phyloP scores from a whole-genome alignment of 1,140 invertebrate genomes.

The Tetramorium simillimum region DNA sequence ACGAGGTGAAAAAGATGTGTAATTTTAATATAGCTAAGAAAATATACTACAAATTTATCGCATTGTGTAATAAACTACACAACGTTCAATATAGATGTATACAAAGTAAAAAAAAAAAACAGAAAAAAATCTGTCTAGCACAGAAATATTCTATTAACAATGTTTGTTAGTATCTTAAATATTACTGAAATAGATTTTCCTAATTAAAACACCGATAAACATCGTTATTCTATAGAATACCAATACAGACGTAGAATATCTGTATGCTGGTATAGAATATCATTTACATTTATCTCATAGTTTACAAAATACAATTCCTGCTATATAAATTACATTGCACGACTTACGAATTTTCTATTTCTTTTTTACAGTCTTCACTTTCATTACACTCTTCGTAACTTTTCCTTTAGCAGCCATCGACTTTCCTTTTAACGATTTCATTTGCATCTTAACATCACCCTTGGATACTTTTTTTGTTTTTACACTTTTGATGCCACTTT shows the following conservation, averaged over 20 bases:
- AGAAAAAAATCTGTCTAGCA: background rate
- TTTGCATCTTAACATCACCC: conserved; percentile 73
- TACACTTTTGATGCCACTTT: conserved; percentile 67
- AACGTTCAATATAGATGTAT: background rate
- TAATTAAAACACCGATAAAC: conserved; percentile 12
- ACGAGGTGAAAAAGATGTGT: background rate
- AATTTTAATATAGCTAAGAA: conserved; percentile 22
- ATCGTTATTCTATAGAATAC: background rate
- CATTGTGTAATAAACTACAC: conserved; percentile 5
- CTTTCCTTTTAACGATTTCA: conserved; percentile 73
- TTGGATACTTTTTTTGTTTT: conserved; percentile 72
- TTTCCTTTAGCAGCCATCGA: conserved; percentile 72
- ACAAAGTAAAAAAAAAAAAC: conserved; percentile 49
- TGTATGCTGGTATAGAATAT: background rate
- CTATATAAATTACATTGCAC: conserved; percentile 66
- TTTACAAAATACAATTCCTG: conserved; percentile 56
- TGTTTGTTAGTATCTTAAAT: background rate
- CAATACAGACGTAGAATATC: background rate
- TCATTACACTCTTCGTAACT: conserved; percentile 68
- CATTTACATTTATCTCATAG: conserved; percentile 15
- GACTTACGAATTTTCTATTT: conserved; percentile 64
- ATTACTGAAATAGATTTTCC: background rate
- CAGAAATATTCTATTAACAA: background rate
- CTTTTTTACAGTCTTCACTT: conserved; percentile 69
- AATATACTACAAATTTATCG: conserved; percentile 48